phyloP scores from a whole-genome alignment of 2,888 invertebrate species.

The Notodonta dromedarius region DNA sequence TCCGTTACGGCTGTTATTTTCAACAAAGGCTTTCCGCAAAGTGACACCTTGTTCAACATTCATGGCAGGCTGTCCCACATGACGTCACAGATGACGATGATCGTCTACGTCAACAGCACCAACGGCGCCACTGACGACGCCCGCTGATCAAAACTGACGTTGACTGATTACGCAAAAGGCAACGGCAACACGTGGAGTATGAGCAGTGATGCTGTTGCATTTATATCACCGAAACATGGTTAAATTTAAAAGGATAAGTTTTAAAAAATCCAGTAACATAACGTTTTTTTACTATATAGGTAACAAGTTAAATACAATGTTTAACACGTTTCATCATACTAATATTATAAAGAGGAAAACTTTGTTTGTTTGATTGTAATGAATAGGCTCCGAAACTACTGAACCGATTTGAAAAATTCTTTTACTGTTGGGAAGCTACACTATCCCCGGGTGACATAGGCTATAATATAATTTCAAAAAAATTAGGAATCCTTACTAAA shows the following conservation, averaged over 20 bases:
- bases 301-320: no score
- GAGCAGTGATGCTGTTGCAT: background rate
- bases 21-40: background rate
- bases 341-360: no score
- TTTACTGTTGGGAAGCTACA: no score
- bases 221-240: background rate
- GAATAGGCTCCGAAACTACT: no score
- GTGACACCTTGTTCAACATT: background rate
- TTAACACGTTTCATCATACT: no score
- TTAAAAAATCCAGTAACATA: no score
- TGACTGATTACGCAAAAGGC: conserved; percentile 9
- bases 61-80: background rate
- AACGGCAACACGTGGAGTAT: background rate
- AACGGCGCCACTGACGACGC: conserved; percentile 2
- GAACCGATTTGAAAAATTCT: no score
- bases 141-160: conserved; percentile 5
- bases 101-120: conserved; percentile 4
- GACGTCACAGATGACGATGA: conserved; percentile 3
- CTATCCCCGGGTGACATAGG: no score
- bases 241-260: background rate
- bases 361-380: no score
- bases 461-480: no score
- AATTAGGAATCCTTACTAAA: no score
- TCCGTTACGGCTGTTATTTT: background rate
- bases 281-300: no score